phyloP scores from a whole-genome alignment of 2,888 invertebrate species.

The Allacma fusca region DNA sequence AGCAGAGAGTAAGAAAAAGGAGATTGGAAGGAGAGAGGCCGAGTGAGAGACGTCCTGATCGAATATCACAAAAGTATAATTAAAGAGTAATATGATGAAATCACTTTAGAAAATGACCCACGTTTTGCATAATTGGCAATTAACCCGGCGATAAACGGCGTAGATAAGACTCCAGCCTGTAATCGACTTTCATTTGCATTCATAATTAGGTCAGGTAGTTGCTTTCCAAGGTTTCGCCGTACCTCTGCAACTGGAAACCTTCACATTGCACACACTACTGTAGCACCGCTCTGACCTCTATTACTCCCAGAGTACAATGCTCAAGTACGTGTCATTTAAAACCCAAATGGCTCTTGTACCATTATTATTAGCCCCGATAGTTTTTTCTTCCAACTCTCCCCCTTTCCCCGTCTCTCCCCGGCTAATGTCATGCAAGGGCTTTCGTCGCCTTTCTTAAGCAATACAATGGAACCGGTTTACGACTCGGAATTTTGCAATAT shows the following conservation, averaged over 20 bases:
- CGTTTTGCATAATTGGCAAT: slow-evolving; percentile 37
- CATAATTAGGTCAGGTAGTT: slow-evolving; percentile 32
- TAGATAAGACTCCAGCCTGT: slow-evolving; percentile 18
- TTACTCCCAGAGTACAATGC: too few species aligned
- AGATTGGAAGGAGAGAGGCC: neutral
- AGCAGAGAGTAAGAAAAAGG: neutral
- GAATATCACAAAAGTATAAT: slow-evolving; percentile 22
- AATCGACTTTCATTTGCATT: slow-evolving; percentile 39
- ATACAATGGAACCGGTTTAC: neutral
- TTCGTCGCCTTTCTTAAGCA: neutral
- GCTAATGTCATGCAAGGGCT: too few species aligned
- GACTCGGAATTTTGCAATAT: slow-evolving; percentile 26
- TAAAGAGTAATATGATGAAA: slow-evolving; percentile 28
- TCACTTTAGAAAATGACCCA: slow-evolving; percentile 40
- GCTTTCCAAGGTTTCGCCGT: neutral
- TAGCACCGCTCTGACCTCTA: too few species aligned
- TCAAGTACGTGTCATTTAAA: too few species aligned
- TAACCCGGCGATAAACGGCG: slow-evolving; percentile 37
- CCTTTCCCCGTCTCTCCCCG: too few species aligned
- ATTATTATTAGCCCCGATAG: too few species aligned
- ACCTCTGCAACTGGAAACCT: too few species aligned
- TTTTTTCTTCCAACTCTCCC: too few species aligned
- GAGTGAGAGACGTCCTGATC: slow-evolving; percentile 6
- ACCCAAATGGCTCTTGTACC: too few species aligned
- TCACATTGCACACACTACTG: too few species aligned